These are phyloP conservation scores for Zele albiditarsus DNA, from an alignment of 2,888 invertebrate species.

Conservation along the genomic window DNA sequence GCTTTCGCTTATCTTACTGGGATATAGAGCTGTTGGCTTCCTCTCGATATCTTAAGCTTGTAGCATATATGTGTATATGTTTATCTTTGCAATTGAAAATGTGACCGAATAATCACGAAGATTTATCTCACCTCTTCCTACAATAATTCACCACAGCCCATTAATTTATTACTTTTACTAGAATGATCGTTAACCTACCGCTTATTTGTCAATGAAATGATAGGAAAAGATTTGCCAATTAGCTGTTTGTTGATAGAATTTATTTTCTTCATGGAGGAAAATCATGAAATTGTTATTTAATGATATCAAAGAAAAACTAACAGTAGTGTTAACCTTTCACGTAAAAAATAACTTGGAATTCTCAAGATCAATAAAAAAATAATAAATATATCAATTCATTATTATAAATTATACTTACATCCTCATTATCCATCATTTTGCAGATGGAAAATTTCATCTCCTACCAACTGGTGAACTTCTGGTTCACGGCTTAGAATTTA, in stretches of 20 bases:
- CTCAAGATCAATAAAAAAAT: too few relatives aligned
- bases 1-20: conserved; percentile 38
- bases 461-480: conserved; percentile 83
- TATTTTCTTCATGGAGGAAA: too few relatives aligned
- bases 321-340: too few relatives aligned
- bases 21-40: conserved; percentile 24
- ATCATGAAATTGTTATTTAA: too few relatives aligned
- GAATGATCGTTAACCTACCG: neutral
- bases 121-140: conserved; percentile 3
- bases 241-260: too few relatives aligned
- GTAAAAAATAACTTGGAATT: too few relatives aligned
- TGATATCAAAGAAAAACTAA: too few relatives aligned
- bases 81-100: conserved; percentile 5
- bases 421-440: neutral
- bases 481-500: conserved; percentile 83
- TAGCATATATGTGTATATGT: neutral
- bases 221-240: too few relatives aligned
- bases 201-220: too few relatives aligned
- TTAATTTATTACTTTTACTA: conserved; percentile 3
- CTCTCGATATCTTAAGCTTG: conserved; percentile 34
- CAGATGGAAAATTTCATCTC: conserved; percentile 85
- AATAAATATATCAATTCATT: too few relatives aligned
- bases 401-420: neutral
- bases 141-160: neutral
- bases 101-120: neutral